Base-by-base conservation (phyloP, 2,113 vertebrate genomes). In the Todiramphus chloris region DNA sequence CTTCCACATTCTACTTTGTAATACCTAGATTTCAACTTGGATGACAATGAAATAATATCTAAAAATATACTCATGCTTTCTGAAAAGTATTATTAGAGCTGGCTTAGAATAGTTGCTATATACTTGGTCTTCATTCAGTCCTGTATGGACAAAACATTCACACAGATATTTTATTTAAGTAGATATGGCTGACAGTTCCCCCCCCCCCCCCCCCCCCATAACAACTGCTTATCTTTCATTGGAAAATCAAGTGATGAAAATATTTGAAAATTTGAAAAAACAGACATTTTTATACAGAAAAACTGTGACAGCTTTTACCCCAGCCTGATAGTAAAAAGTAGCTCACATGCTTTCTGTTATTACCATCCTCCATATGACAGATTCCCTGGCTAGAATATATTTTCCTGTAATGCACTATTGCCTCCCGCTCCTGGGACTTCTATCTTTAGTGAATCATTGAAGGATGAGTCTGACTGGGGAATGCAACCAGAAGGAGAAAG, bases 211-310 rank as follows among this genome's bases (percentile, higher is more conserved):
- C n/a, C n/a, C n/a, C 27, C 64, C 48, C n/a, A 24, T 39, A 91
- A 82, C 4, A 89, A 64, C 48, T 76, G 66, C 62, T 95, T 87
- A 35, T 5, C 3, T 80, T 90, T 92, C n/a, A 67, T 28, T 86
- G 63, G 31, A 88, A 86, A 95, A 88, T 62, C 67, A 90, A 88
- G 21, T 17, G 4, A 79, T 83, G 63, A 89, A 95, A 96, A 79
- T 73, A 87, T 31, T 72, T 73, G 16, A 82, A 83, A 83, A 93
- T 90, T 77, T 88, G 53, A 90, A 93, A 90, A 93, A 90, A 41
- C 39, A 88, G 41, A 46, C 13, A 50, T 92, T 90, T 96, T 97
- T 41, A 33, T 24, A 50, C 5, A 9, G 68, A 77, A 92, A 92
- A 69, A 23, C 21, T 80, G 15, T 75, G 76, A 80, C 83, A 95